phyloP scores from a whole-genome alignment of 2,797 vertebrate species.

The Luscinia megarhynchos region DNA sequence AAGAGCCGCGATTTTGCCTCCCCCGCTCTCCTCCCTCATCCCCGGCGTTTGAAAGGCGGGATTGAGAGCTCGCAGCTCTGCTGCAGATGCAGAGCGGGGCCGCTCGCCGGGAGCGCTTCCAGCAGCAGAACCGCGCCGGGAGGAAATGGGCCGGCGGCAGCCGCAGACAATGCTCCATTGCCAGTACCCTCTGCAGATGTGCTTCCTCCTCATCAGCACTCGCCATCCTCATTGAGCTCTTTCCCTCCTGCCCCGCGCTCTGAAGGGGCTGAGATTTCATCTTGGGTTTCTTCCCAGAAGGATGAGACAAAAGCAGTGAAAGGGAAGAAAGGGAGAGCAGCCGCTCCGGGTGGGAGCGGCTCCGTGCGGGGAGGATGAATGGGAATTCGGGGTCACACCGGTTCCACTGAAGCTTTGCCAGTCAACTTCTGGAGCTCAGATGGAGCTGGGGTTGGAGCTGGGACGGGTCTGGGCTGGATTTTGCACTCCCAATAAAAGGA shows the following conservation, averaged over 20 bases:
- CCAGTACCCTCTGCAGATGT: slow-evolving; percentile 43
- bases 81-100: slow-evolving; percentile 43
- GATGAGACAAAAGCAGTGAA: not conserved
- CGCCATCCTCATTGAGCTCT: not conserved
- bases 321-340: not conserved
- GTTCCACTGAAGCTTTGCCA: not conserved
- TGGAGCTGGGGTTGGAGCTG: not conserved
- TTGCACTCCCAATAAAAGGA: not conserved
- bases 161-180: not conserved
- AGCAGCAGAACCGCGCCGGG: slow-evolving; percentile 17
- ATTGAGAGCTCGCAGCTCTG: not conserved
- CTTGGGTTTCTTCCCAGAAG: not conserved
- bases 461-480: not conserved
- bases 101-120: not conserved
- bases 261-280: not conserved
- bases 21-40: not conserved
- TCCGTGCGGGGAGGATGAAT: not conserved
- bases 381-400: not conserved
- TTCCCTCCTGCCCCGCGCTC: slow-evolving; percentile 8
- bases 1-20: slow-evolving; percentile 4
- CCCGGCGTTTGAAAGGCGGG: slow-evolving; percentile 24
- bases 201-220: slow-evolving; percentile 12
- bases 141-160: slow-evolving; percentile 13
- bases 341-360: not conserved
- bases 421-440: not conserved